These are phyloP conservation scores for Podotricha telesiphe DNA, from an alignment of 2,888 invertebrate genomes.

Conservation along the genomic window DNA sequence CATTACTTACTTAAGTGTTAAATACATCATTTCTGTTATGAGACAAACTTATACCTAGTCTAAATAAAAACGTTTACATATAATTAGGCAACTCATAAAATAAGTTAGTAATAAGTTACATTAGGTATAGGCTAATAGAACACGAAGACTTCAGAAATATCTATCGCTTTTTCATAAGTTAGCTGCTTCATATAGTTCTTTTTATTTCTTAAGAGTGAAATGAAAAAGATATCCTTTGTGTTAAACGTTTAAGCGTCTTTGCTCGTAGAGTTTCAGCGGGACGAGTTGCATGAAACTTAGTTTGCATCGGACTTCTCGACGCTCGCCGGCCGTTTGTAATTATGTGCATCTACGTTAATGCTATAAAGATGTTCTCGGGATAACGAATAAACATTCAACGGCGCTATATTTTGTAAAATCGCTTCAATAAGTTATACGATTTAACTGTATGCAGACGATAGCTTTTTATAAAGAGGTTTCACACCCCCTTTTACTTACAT, in stretches of 20 bases:
- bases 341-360: constrained; percentile 34
- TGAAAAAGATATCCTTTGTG: constrained; percentile 40
- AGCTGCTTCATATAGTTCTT: constrained; percentile 13
- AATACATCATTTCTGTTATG: too few species aligned
- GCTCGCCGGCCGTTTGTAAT: constrained; percentile 43
- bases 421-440: background rate
- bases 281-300: constrained; percentile 57
- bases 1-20: too few species aligned
- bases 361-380: constrained; percentile 42
- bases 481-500: background rate
- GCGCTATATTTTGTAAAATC: constrained; percentile 26
- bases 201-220: constrained; percentile 23
- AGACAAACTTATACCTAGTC: too few species aligned
- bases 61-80: too few species aligned
- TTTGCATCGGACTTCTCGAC: constrained; percentile 64
- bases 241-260: constrained; percentile 44
- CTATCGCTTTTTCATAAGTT: constrained; percentile 10
- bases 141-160: background rate
- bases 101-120: background rate
- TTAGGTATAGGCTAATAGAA: background rate
- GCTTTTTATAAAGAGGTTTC: background rate
- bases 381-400: constrained; percentile 26
- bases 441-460: background rate
- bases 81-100: too few species aligned
- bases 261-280: constrained; percentile 51